Evolutionary conservation across 2,797 vertebrate genomes (phyloP).

Genomic region (Gallinago solitaria): DNA sequence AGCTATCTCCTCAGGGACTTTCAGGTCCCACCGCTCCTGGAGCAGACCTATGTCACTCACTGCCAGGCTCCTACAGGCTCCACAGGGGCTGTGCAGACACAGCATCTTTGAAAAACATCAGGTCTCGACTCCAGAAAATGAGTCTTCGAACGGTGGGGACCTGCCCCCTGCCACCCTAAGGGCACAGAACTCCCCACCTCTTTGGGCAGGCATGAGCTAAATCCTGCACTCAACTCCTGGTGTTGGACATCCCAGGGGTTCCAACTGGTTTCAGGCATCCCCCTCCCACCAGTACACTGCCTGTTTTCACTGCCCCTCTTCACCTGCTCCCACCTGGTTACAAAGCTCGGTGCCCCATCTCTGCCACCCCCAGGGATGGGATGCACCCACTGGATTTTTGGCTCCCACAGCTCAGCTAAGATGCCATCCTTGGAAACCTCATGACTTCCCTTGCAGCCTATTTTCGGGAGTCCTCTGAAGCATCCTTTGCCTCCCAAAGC

Average conservation of each 20-base stretch:
- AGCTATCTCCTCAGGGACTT: not conserved
- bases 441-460: conserved; percentile 5
- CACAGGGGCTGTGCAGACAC: accelerated
- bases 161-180: not conserved
- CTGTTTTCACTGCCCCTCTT: not conserved
- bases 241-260: not conserved
- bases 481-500: conserved; percentile 12
- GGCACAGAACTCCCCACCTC: not conserved
- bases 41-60: not conserved
- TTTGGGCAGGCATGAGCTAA: accelerated
- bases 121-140: not conserved
- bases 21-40: not conserved
- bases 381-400: not conserved
- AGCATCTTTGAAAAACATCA: not conserved
- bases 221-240: not conserved
- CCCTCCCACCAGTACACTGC: not conserved
- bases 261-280: not conserved
- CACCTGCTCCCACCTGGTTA: not conserved
- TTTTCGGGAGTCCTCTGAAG: conserved; percentile 17
- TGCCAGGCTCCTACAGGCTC: not conserved
- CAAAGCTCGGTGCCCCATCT: not conserved
- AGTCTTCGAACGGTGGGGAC: not conserved
- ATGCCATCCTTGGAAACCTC: not conserved
- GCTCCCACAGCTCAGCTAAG: not conserved
- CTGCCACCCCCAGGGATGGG: not conserved